Evolutionary conservation across 2,888 invertebrate genomes (phyloP), one percentile per base, ranked within the genome.

Genomic region (Trissolcus japonicus): DNA sequence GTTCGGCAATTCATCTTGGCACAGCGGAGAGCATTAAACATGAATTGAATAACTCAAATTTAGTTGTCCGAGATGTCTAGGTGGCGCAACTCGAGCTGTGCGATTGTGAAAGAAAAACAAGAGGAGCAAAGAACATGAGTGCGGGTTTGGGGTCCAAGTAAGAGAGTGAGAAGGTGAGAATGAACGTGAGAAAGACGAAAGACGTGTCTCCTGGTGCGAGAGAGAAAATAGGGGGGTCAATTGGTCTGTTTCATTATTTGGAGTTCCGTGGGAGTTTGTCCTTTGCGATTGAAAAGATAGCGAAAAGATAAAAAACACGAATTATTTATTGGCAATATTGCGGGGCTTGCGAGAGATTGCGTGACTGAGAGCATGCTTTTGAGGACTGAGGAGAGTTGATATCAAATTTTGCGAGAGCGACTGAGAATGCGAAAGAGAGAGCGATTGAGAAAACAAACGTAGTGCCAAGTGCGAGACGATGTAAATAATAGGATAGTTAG

Each of bases 401-500:
- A 68, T 68, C 68, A 61, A 68, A 61, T 55, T 48, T 54, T 46
- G 35, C 16, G 13, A 56, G 57, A 51, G 62, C 29, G 57, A 16
- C 56, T 29, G 60, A 41, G 48, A 51, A 17, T 16, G 53, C 46
- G n/a, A n/a, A 25, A n/a, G 48, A 29, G 78, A 17, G 65, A 67
- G 71, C 80, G 74, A 78, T 76, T 74, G 80, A 74, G 50, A 60
- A 60, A 21, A 61, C 80, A 82, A 81, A 83, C 76, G 85, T 85
- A 85, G 85, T 85, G 85, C 85, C 85, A 85, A 86, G 85, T 85
- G 84, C 83, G 83, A 82, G 80, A 72, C 80, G 82, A 85, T 87
- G 87, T 87, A 87, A 83, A 87, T 87, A 87, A 87, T 87, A 87
- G 86, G 85, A 79, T 87, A 87, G 87, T 85, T 87, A 87, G 86